Base-by-base conservation (phyloP, 2,888 invertebrate genomes). In the Melanophora roralis region DNA sequence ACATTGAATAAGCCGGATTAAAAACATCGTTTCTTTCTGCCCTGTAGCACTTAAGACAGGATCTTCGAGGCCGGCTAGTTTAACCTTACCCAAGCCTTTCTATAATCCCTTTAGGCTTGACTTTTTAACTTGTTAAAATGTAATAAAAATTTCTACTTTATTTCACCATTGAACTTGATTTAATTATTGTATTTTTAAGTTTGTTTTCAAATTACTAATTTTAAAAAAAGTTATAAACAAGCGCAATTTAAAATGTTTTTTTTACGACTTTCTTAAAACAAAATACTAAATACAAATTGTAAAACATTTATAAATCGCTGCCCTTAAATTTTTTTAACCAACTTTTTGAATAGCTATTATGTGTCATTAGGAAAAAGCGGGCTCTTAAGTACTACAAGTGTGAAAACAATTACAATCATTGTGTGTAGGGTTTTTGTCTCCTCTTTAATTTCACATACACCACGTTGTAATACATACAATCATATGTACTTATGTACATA, bases 91-190 rank as follows among this genome's bases (percentile, higher is more conserved):
- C n/a, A n/a, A n/a, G n/a, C n/a, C n/a, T n/a, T n/a, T n/a, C n/a
- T n/a, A n/a, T n/a, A n/a, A n/a, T n/a, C n/a, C n/a, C n/a, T n/a
- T n/a, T n/a, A n/a, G n/a, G n/a, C n/a, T n/a, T n/a, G n/a, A n/a
- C n/a, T n/a, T n/a, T n/a, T n/a, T n/a, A n/a, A n/a, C n/a, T n/a
- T n/a, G n/a, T n/a, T n/a, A n/a, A n/a, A n/a, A n/a, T n/a, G n/a
- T n/a, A n/a, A n/a, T n/a, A n/a, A n/a, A n/a, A 27, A 27, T 5
- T 27, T 27, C 6, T 27, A 6, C n/a, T 27, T 6, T 27, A 27
- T 14, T 1, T 43, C 27, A 59, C 9, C 49, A 71, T 51, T 60
- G 49, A 59, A 51, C 60, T 71, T 71, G 60, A 71, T 60, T 71
- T 71, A 59, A 49, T n/a, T n/a, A n/a, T n/a, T 47, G 47, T 19